Evolutionary conservation across 2,888 invertebrate species (phyloP).

Genomic region (Morpho achilles): DNA sequence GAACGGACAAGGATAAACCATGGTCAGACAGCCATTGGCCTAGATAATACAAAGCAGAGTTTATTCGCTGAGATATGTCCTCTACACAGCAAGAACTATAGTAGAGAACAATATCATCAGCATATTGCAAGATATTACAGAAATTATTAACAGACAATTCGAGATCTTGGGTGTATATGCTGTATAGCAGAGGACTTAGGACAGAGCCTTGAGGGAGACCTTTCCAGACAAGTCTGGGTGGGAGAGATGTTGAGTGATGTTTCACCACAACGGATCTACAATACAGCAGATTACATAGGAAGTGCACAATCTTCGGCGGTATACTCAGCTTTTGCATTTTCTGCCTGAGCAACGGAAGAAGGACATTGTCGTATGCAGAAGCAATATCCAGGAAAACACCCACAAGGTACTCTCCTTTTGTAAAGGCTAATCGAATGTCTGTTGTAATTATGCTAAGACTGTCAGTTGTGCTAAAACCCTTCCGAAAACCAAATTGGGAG

Average conservation of each 20-base stretch:
- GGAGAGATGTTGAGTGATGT: too few species aligned
- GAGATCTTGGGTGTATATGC: too few species aligned
- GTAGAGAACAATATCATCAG: neutral
- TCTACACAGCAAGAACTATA: neutral
- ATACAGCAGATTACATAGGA: neutral
- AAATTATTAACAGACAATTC: too few species aligned
- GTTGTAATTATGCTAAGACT: too few species aligned
- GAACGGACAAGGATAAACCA: too few species aligned
- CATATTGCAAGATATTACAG: neutral
- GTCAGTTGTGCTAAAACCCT: too few species aligned
- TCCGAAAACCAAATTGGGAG: neutral
- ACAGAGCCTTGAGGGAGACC: too few species aligned
- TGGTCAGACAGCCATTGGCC: neutral
- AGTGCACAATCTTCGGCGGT: neutral
- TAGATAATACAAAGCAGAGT: neutral
- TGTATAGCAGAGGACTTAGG: too few species aligned
- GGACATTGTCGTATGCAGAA: neutral
- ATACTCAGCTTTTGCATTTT: neutral
- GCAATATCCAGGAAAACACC: neutral
- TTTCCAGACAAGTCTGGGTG: too few species aligned
- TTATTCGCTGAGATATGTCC: neutral
- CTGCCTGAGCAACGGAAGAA: neutral
- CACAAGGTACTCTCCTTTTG: too few species aligned
- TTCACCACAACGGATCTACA: too few species aligned
- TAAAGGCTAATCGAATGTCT: too few species aligned